phyloP scores from a whole-genome alignment of 2,888 invertebrate genomes.

The Caradrina clavipalpis region DNA sequence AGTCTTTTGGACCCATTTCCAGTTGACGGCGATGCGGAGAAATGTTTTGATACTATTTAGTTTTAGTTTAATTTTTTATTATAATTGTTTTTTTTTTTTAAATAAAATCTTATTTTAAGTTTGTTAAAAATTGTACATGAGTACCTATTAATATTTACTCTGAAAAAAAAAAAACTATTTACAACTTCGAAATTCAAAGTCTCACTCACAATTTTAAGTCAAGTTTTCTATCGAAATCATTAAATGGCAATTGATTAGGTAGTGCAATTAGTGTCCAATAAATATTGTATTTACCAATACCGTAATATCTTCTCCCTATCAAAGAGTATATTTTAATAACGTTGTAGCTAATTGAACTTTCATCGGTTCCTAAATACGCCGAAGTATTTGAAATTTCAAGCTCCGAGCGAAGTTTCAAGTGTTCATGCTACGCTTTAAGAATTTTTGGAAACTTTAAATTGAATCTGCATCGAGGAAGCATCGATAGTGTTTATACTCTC shows the following conservation, averaged over 20 bases:
- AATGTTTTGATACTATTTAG: no score
- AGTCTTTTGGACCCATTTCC: no score
- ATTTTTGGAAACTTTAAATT: constrained; percentile 49
- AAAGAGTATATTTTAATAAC: background rate
- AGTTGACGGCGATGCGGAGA: no score
- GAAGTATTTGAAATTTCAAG: constrained; percentile 44
- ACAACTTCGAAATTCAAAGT: no score
- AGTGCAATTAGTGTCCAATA: background rate
- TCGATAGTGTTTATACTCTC: constrained; percentile 12
- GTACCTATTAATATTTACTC: no score
- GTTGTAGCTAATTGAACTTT: constrained; percentile 16
- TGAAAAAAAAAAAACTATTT: no score
- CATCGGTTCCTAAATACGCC: constrained; percentile 11
- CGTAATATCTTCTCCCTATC: background rate
- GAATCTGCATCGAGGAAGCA: constrained; percentile 37
- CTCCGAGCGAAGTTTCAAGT: constrained; percentile 39
- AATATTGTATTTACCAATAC: background rate
- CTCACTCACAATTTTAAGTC: no score
- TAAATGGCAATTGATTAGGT: background rate
- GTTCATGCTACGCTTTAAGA: constrained; percentile 31
- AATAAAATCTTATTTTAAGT: no score
- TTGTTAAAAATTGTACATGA: no score
- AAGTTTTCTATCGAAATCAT: no score
- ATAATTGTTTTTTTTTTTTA: no score
- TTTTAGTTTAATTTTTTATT: no score